These are phyloP conservation scores for Sycophila texana DNA, from an alignment of 2,888 invertebrate species.

Conservation along the genomic window DNA sequence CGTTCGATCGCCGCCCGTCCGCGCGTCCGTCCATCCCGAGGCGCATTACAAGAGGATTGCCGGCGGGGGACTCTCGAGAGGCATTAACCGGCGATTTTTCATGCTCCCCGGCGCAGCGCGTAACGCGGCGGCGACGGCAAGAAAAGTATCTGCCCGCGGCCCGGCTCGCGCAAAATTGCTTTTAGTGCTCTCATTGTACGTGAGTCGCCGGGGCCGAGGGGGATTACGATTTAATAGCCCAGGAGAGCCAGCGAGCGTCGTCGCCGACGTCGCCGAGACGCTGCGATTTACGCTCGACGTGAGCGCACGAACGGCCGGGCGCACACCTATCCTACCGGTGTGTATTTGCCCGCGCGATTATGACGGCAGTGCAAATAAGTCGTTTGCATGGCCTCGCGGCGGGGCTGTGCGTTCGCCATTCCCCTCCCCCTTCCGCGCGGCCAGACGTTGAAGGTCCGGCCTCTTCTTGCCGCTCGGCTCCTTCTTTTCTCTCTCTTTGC, in stretches of 20 bases:
- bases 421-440: neutral
- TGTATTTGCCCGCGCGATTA: slow-evolving; percentile 59
- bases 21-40: neutral
- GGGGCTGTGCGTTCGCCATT: neutral
- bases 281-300: neutral
- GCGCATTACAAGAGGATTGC: slow-evolving; percentile 28
- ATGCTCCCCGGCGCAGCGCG: neutral
- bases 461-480: slow-evolving; percentile 4
- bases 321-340: neutral
- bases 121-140: slow-evolving; percentile 7
- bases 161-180: slow-evolving; percentile 64
- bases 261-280: neutral
- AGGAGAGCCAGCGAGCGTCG: neutral
- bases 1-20: neutral
- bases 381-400: slow-evolving; percentile 33
- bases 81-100: slow-evolving; percentile 28
- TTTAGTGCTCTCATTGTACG: slow-evolving; percentile 65
- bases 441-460: slow-evolving; percentile 19
- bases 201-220: slow-evolving; percentile 64
- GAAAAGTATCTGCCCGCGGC: slow-evolving; percentile 52
- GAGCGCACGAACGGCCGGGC: neutral
- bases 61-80: neutral
- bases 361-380: slow-evolving; percentile 63
- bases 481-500: neutral
- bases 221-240: slow-evolving; percentile 67